Percentiles rank a stretch among this genome's conserved stretches.
Conservation (phyloP, 2,888 invertebrate genomes). For the Dynastes maya region DNA sequence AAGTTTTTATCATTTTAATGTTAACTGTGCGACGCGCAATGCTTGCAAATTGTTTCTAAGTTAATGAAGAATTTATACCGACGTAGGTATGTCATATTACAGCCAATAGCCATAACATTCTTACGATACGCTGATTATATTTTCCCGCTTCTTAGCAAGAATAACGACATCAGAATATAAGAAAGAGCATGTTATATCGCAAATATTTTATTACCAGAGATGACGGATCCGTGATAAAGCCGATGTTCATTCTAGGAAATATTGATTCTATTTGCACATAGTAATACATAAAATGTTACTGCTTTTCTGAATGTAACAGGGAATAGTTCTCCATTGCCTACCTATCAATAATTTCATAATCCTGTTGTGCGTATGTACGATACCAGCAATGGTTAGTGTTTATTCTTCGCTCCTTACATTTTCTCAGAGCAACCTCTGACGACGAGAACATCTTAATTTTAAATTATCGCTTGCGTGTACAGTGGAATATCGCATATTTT, state of each 20-base stretch:
- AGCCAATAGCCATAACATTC: neutral
- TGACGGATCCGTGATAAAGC: conserved; percentile 29
- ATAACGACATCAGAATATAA: conserved; percentile 20
- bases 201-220: conserved; percentile 40
- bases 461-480: conserved; percentile 12
- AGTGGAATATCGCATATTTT: conserved; percentile 2
- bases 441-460: conserved; percentile 35
- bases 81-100: too few relatives aligned
- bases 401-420: conserved; percentile 13
- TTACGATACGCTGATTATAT: conserved; percentile 1
- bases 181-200: conserved; percentile 10
- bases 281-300: conserved; percentile 47
- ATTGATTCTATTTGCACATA: conserved; percentile 46
- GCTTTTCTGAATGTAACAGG: conserved; percentile 5
- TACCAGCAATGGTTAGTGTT: conserved; percentile 8
- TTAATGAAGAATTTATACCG: neutral
- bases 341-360: conserved; percentile 41
- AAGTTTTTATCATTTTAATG: too few relatives aligned
- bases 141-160: conserved; percentile 12
- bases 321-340: conserved; percentile 4
- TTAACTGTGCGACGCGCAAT: too few relatives aligned
- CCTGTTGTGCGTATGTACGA: conserved; percentile 16
- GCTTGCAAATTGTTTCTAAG: neutral
- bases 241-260: conserved; percentile 35
- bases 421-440: conserved; percentile 3